Conservation (phyloP, 2,113 vertebrate species). For the Tiliqua scincoides region DNA sequence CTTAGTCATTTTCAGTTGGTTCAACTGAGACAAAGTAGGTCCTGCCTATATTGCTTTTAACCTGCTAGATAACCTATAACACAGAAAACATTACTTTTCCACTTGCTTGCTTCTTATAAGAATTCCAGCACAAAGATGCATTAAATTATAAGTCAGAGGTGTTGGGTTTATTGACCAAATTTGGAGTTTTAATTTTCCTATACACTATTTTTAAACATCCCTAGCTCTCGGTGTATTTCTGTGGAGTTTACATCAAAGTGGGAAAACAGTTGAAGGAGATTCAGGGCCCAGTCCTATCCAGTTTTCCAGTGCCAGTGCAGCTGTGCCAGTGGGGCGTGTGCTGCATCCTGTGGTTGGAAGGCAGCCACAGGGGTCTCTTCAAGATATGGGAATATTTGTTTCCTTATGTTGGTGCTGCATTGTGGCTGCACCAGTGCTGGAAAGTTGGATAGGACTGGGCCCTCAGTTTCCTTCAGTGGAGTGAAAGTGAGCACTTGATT, state of each 20-base stretch:
- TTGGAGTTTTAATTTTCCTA: background rate
- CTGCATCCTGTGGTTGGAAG: no score
- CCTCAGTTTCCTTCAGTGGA: no score
- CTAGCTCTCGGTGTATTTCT: background rate
- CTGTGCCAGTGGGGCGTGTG: no score
- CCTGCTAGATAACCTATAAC: background rate
- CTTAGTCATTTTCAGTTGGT: background rate
- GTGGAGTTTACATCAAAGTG: background rate
- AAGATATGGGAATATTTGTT: no score
- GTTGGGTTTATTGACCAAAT: background rate
- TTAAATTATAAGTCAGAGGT: background rate
- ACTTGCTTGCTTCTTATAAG: background rate
- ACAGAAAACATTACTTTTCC: background rate
- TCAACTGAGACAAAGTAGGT: background rate
- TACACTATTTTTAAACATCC: background rate
- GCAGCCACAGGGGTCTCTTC: no score
- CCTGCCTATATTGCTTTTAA: background rate
- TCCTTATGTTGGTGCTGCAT: no score
- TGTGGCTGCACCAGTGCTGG: no score
- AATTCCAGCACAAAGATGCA: fast-evolving
- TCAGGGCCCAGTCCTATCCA: no score
- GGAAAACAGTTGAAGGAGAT: background rate
- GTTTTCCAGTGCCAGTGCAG: no score
- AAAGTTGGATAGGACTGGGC: no score
- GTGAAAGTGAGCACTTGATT: background rate